Conservation (phyloP, 2,888 invertebrate genomes). For the Galerucella pusilla region DNA sequence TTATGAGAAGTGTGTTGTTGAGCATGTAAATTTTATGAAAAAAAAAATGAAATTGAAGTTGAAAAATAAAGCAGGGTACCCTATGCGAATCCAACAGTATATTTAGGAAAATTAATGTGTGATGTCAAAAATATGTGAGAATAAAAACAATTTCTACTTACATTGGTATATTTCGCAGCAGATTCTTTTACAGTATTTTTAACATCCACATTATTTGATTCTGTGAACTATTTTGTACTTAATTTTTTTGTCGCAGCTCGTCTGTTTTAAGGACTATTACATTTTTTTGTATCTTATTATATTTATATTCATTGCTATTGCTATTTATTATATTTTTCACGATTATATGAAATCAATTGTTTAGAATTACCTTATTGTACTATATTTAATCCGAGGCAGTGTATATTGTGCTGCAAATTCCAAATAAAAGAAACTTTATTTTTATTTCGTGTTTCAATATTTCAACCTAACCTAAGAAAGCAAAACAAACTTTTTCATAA, state of each 20-base stretch:
- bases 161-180: too few species aligned
- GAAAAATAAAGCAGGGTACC: conserved; percentile 21
- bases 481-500: too few species aligned
- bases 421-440: conserved; percentile 38
- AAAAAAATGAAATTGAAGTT: conserved; percentile 23
- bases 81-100: conserved; percentile 18
- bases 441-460: conserved; percentile 8
- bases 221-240: conserved; percentile 33
- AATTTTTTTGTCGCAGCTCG: conserved; percentile 35
- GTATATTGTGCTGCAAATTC: conserved; percentile 24
- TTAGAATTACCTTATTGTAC: conserved; percentile 27
- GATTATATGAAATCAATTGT: conserved; percentile 19
- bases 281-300: conserved; percentile 28
- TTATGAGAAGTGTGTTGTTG: conserved; percentile 37
- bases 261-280: conserved; percentile 25
- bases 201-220: not conserved
- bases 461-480: too few species aligned
- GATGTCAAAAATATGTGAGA: conserved; percentile 15
- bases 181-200: conserved; percentile 6
- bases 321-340: conserved; percentile 33
- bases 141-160: too few species aligned
- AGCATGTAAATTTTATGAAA: conserved; percentile 40
- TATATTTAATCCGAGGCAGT: conserved; percentile 31
- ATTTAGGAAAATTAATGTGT: not conserved
- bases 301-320: conserved; percentile 35